Evolutionary conservation across 2,888 invertebrate genomes (phyloP).

Genomic region (Onchidella celtica): DNA sequence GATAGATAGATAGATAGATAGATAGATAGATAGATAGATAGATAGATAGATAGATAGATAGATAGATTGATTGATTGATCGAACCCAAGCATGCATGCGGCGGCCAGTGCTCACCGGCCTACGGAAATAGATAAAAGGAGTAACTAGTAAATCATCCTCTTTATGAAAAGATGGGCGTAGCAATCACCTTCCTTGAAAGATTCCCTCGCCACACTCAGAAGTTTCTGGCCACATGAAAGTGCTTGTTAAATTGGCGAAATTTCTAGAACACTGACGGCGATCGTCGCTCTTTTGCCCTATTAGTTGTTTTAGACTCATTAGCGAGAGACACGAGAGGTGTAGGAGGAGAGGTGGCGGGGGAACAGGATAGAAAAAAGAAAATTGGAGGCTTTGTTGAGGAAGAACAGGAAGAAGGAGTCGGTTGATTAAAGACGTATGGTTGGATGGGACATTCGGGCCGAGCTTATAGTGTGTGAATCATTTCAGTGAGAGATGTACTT

Average conservation of each 20-base stretch:
- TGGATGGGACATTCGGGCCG: not conserved
- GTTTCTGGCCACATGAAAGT: no score
- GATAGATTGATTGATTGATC: not conserved
- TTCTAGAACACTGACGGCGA: no score
- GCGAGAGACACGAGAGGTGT: not conserved
- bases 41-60: constrained; percentile 26
- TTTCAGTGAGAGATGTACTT: not conserved
- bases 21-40: constrained; percentile 31
- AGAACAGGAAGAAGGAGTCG: not conserved
- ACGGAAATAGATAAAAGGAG: no score
- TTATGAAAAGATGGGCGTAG: no score
- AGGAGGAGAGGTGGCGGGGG: not conserved
- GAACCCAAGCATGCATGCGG: no score
- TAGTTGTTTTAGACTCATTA: no score
- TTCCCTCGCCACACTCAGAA: no score
- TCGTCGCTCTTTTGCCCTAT: no score
- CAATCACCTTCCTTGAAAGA: no score
- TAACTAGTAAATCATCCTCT: no score
- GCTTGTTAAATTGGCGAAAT: no score
- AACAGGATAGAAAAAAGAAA: not conserved
- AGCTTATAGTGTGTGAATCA: not conserved
- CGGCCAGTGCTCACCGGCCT: no score
- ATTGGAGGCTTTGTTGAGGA: not conserved
- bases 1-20: constrained; percentile 35
- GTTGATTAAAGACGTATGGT: not conserved